Percentiles rank a stretch among this genome's conserved stretches.
Conservation (phyloP, 2,797 vertebrate genomes). For the Gastrophryne carolinensis region DNA sequence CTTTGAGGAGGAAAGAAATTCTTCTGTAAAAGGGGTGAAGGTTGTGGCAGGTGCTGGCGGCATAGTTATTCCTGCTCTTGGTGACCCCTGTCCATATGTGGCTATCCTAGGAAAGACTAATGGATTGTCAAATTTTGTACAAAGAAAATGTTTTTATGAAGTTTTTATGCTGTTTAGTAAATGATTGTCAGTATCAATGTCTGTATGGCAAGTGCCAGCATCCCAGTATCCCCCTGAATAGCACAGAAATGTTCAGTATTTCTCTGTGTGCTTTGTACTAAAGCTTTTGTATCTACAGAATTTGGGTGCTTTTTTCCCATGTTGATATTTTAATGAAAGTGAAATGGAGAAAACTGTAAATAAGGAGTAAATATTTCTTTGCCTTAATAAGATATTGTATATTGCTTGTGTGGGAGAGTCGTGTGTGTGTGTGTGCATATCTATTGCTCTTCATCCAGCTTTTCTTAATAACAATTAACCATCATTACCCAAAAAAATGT, state of each 20-base stretch:
- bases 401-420: slow-evolving; percentile 63
- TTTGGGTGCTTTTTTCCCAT: slow-evolving; percentile 65
- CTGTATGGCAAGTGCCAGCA: slow-evolving; percentile 2
- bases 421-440: slow-evolving; percentile 51
- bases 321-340: slow-evolving; percentile 56
- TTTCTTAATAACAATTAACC: slow-evolving; percentile 56
- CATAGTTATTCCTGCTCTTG: no score
- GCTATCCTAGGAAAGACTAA: no score
- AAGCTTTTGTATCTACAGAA: slow-evolving; percentile 63
- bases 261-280: slow-evolving; percentile 55
- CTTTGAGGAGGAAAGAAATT: no score
- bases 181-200: slow-evolving; percentile 1
- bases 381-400: slow-evolving; percentile 57
- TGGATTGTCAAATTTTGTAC: slow-evolving; percentile 9
- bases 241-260: slow-evolving; percentile 24
- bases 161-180: not conserved
- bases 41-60: no score
- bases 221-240: not conserved
- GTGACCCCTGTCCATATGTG: no score
- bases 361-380: slow-evolving; percentile 64
- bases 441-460: slow-evolving; percentile 62
- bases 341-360: slow-evolving; percentile 66
- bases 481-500: not conserved
- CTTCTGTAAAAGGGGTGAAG: no score
- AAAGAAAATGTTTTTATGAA: slow-evolving; percentile 19